Conservation (phyloP, 2,113 vertebrate genomes). For the Eptesicus fuscus region DNA sequence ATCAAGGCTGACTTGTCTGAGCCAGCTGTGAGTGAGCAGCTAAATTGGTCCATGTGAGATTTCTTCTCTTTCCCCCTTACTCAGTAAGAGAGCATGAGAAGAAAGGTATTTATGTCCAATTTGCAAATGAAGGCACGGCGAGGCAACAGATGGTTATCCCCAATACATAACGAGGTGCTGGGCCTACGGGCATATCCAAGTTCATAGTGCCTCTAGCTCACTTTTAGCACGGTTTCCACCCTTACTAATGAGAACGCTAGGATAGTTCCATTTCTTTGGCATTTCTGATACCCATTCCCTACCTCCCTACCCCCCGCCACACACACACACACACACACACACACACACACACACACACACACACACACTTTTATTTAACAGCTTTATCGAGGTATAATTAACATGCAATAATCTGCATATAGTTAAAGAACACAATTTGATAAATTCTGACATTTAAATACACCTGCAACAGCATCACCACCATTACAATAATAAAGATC, state of each 20-base stretch:
- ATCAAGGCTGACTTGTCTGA: not conserved
- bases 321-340: too few species aligned
- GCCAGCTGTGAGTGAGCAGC: not conserved
- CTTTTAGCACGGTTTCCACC: not conserved
- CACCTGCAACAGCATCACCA: not conserved
- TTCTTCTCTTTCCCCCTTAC: not conserved
- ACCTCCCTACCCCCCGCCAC: too few species aligned
- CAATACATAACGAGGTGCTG: too few species aligned
- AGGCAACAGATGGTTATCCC: too few species aligned
- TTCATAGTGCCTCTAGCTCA: rapidly evolving
- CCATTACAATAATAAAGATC: not conserved
- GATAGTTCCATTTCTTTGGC: not conserved
- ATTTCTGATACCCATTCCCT: not conserved
- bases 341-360: too few species aligned
- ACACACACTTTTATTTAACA: not conserved
- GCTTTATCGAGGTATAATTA: not conserved
- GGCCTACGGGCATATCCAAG: not conserved
- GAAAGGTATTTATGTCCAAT: not conserved
- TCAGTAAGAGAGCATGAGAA: not conserved
- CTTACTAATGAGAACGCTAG: not conserved
- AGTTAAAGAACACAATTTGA: not conserved
- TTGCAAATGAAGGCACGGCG: not conserved
- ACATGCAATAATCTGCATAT: not conserved
- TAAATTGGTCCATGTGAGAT: not conserved
- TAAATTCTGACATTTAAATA: not conserved